Percentiles rank a stretch among this genome's conserved stretches.
Evolutionary conservation across 2,888 invertebrate species (phyloP).

Genomic region (Ormyrus thymus): DNA sequence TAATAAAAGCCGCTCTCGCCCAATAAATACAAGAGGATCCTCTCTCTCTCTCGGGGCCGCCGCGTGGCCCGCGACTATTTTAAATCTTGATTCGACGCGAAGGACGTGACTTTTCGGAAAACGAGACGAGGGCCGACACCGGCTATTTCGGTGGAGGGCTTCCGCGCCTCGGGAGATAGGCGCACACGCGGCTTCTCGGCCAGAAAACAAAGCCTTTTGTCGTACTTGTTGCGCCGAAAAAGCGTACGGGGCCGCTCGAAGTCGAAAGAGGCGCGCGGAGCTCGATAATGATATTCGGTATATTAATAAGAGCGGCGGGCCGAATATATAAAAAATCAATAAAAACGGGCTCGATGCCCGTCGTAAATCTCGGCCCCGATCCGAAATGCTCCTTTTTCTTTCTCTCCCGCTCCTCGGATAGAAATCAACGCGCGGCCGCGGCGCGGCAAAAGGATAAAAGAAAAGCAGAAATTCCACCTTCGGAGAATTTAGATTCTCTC

Average conservation of each 20-base stretch:
- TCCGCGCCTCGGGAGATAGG: too few relatives aligned
- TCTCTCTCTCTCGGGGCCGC: not conserved
- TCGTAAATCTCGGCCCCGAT: constrained; percentile 16
- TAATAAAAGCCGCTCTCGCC: constrained; percentile 41
- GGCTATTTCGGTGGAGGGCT: constrained; percentile 23
- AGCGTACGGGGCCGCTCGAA: too few relatives aligned
- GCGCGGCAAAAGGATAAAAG: constrained; percentile 19
- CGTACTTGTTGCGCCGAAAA: too few relatives aligned
- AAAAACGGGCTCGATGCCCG: not conserved
- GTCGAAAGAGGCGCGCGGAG: too few relatives aligned
- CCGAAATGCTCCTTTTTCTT: constrained; percentile 11
- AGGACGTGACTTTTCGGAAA: constrained; percentile 41
- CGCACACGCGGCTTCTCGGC: too few relatives aligned
- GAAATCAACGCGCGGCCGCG: constrained; percentile 19
- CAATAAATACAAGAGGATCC: constrained; percentile 37
- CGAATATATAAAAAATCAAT: not conserved
- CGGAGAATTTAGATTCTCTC: constrained; percentile 42
- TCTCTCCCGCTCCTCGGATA: not conserved
- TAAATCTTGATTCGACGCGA: constrained; percentile 40
- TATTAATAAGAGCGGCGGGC: not conserved
- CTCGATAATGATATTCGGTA: too few relatives aligned
- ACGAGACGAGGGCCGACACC: not conserved
- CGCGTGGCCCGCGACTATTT: constrained; percentile 25
- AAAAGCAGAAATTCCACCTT: constrained; percentile 28
- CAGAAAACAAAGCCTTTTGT: too few relatives aligned